A percentile compares a stretch with the other conserved stretches of the same genome.
These are phyloP conservation scores for Macrotus californicus DNA, from an alignment of 2,113 vertebrate species.

Conservation along the genomic window DNA sequence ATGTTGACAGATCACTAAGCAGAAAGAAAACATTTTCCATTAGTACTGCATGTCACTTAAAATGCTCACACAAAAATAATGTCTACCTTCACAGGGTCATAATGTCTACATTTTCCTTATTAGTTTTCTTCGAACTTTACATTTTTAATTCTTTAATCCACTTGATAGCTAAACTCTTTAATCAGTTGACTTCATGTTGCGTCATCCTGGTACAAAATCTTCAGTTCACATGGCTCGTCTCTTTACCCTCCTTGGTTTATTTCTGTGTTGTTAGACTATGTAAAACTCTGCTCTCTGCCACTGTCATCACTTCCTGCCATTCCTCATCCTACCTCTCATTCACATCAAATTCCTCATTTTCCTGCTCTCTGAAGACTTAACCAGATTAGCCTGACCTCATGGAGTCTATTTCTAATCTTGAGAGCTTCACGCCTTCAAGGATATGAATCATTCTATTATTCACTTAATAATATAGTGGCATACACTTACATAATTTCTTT, in stretches of 20 bases:
- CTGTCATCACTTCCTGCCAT: neutral
- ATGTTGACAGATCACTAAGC: neutral
- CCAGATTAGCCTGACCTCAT: neutral
- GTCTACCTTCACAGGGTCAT: neutral
- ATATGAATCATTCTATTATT: neutral
- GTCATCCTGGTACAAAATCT: neutral
- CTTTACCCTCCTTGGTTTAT: neutral
- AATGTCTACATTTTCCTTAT: neutral
- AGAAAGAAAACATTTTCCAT: neutral
- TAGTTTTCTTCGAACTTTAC: neutral
- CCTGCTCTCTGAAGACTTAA: neutral
- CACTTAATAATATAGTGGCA: neutral
- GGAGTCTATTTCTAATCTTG: neutral
- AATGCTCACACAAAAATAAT: neutral
- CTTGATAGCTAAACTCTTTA: neutral
- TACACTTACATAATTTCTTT: neutral
- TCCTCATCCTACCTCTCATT: neutral
- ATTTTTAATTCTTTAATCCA: neutral
- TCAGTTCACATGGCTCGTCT: neutral
- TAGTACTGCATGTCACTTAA: neutral
- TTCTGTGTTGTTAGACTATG: neutral
- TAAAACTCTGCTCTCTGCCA: neutral
- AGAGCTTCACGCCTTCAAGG: neutral
- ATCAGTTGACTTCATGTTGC: neutral
- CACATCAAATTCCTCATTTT: neutral